Evolutionary conservation across 2,113 vertebrate genomes (phyloP).

Genomic region (Peromyscus californicus): DNA sequence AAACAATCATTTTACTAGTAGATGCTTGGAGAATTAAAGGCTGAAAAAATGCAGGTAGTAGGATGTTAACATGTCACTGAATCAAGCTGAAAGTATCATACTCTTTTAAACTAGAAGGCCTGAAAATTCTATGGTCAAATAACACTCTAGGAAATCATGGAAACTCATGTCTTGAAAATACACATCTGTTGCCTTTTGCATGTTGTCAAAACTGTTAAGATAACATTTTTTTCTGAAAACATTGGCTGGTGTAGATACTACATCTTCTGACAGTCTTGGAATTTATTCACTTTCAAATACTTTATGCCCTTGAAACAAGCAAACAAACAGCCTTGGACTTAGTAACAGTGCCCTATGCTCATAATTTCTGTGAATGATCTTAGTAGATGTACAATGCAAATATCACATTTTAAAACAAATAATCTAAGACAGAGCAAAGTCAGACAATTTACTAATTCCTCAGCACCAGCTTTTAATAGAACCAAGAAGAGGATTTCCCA

Average conservation of each 20-base stretch:
- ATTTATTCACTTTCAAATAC: slow-evolving; percentile 24
- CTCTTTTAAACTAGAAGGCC: slow-evolving; percentile 57
- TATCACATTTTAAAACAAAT: slow-evolving; percentile 20
- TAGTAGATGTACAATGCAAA: neutral
- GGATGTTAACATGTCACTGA: slow-evolving; percentile 83
- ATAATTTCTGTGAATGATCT: neutral
- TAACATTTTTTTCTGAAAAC: neutral
- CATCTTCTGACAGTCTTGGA: neutral
- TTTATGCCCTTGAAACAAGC: neutral
- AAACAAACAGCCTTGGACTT: neutral
- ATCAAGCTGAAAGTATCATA: slow-evolving; percentile 61
- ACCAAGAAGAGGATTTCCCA: neutral
- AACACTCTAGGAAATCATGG: slow-evolving; percentile 45
- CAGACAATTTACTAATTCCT: neutral
- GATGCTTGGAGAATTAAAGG: slow-evolving; percentile 86
- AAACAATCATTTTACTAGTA: slow-evolving; percentile 90
- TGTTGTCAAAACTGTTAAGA: neutral
- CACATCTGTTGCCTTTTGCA: slow-evolving; percentile 39
- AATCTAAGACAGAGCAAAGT: slow-evolving; percentile 16
- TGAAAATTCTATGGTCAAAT: slow-evolving; percentile 12
- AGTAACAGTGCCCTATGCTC: neutral
- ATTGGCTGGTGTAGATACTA: neutral
- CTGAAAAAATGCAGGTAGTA: slow-evolving; percentile 87
- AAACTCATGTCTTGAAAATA: neutral
- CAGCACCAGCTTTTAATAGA: neutral